Evolutionary conservation across 2,797 vertebrate genomes (phyloP), one percentile per base, ranked within the genome.

Genomic region (Holocentrus rufus): DNA sequence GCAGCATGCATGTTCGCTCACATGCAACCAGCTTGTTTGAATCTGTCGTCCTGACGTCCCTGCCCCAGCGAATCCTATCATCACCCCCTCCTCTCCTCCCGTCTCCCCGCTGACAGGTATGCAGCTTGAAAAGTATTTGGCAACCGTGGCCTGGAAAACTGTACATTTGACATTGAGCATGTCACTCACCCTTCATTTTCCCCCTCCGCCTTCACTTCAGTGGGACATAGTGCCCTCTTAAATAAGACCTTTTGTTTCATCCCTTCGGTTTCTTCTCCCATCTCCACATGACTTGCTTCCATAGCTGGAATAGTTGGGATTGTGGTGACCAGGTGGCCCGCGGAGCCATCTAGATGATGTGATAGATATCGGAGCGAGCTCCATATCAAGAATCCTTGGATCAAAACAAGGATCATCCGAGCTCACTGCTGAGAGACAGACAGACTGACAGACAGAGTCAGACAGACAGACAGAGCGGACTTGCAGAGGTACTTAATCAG

Each of bases 271-370:
- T 72, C 64, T 76, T 65, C 71, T 82, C 75, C 84, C 81, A 83
- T 82, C 82, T 80, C 71, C 0, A 23, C 64, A 2, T 44, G 79
- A 72, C 69, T 74, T 61, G 53, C 72, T 25, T 60, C 55, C 86
- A 87, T 89, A 85, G 80, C 85, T 84, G 85, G 88, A 87, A 90
- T 88, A 86, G 80, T 77, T 93, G 80, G 81, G 80, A 91, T 89
- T 73, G 79, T 71, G 82, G 86, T 72, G 81, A 82, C 77, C 87
- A 86, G 87, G 80, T 90, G 87, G 87, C 84, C 87, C 71, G 76
- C 82, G 74, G 83, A 79, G 83, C 77, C 80, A 77, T 62, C n/a
- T 8, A 69, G 68, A 83, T 87, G 73, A 30, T 42, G 56, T 10
- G 67, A 66, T 44, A 55, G 85, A 85, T 86, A 79, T 10, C 6